These are phyloP conservation scores for Anastrepha ludens DNA, from an alignment of 1,140 invertebrate genomes.

Conservation along the genomic window DNA sequence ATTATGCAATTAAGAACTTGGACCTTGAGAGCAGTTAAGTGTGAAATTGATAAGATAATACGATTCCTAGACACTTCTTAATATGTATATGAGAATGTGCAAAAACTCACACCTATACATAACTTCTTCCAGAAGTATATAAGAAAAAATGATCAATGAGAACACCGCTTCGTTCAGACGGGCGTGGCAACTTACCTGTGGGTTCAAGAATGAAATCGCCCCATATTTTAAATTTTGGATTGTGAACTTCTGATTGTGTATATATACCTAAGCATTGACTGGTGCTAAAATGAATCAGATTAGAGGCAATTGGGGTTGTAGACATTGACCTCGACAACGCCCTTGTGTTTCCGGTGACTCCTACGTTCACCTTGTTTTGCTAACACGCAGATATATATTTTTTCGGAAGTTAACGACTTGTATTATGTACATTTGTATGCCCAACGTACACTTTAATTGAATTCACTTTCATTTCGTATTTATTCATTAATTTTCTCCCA, in stretches of 20 bases:
- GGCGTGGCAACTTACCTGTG: slow-evolving; percentile 22
- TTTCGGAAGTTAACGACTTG: neutral
- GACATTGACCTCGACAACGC: slow-evolving; percentile 42
- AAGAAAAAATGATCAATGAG: neutral
- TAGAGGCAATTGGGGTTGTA: neutral
- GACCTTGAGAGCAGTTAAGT: slow-evolving; percentile 12
- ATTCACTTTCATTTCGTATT: slow-evolving; percentile 17
- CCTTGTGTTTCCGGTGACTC: neutral
- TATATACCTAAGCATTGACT: neutral
- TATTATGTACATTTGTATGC: neutral
- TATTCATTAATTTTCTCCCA: neutral
- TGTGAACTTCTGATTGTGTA: neutral
- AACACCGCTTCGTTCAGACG: neutral
- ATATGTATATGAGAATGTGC: neutral
- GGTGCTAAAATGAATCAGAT: neutral
- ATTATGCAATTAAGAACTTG: slow-evolving; percentile 6
- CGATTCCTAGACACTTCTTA: neutral
- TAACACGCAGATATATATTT: neutral
- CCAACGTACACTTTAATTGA: neutral
- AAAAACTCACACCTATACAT: neutral
- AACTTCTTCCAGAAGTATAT: neutral
- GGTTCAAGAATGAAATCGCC: neutral
- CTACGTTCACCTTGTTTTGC: neutral
- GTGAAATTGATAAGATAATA: slow-evolving; percentile 10
- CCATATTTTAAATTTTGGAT: neutral